A percentile compares a stretch with the other conserved stretches of the same genome.
Evolutionary conservation across 2,888 invertebrate species (phyloP).

Genomic region (Pseudococcus viburni): DNA sequence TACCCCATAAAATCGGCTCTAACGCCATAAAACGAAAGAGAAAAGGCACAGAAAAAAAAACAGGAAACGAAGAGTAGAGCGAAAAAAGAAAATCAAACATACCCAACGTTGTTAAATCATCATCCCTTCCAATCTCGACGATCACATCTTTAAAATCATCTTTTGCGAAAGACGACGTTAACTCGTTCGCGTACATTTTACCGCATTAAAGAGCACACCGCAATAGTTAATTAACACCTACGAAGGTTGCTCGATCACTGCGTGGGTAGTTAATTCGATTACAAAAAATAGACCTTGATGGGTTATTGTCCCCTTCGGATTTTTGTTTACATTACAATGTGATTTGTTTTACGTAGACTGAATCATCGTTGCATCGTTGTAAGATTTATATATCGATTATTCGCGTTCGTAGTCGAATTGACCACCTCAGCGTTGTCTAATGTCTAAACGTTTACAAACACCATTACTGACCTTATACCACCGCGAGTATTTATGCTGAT

Average conservation of each 20-base stretch:
- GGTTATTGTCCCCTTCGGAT: conserved; percentile 57
- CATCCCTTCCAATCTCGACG: conserved; percentile 51
- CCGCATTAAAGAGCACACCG: background rate
- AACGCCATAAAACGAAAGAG: background rate
- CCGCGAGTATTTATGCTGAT: conserved; percentile 50
- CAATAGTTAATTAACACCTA: conserved; percentile 50
- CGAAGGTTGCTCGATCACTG: conserved; percentile 4
- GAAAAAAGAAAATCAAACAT: conserved; percentile 10
- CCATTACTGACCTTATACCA: conserved; percentile 64
- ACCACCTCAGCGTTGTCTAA: conserved; percentile 51
- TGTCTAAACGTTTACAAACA: conserved; percentile 60
- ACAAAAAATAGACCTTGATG: conserved; percentile 33
- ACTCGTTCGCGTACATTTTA: conserved; percentile 32
- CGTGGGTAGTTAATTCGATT: background rate
- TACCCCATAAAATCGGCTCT: background rate
- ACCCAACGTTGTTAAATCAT: conserved; percentile 47
- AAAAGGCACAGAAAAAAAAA: background rate
- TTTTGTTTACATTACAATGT: conserved; percentile 56
- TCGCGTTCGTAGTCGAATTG: conserved; percentile 4
- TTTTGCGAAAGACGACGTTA: background rate
- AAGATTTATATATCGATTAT: conserved; percentile 36
- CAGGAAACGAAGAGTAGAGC: background rate
- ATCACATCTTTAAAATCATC: conserved; percentile 43
- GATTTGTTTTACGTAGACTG: conserved; percentile 52
- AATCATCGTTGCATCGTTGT: conserved; percentile 55